Base-by-base conservation (phyloP, 92 coral and sea anemone genomes). In the Heliopora coerulea region DNA sequence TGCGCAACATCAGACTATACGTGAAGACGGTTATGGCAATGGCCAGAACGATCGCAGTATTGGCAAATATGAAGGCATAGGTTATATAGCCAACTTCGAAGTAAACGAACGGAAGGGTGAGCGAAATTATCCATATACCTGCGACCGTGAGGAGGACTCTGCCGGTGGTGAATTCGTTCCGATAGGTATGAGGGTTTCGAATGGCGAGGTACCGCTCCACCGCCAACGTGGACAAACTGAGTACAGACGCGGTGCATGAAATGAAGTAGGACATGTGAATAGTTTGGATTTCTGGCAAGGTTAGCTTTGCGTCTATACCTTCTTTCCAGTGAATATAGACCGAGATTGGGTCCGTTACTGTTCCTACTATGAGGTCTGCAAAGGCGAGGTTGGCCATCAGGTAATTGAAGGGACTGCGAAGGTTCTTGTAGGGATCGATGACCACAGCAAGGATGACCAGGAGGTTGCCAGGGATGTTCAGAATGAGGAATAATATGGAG, bases 191-290 rank as follows among this genome's bases (percentile, higher is more conserved):
- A 0, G 97, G 99, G 34, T 83, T 76, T 8, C 88, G 79, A 58
- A 95, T 88, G 0, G 95, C 99, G 31, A 88, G 78, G 66, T 81
- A 95, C 28, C 99, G 78, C 57, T 95, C 99, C 23, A 88, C 44
- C 11, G 96, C 89, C 40, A 95, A 82, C 18, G 99, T 87, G 21
- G 95, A 89, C 1, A 95, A 85, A 32, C 99, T 95, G 27, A 95
- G 73, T 13, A 95, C 84, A 3, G 96, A 90, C 46, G 95, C 96
- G 15, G 95, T 85, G 54, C 89, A 78, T 0, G 95, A 72, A 34
- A 86, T 73, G 73, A 90, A 95, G 73, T 83, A 89, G 3, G 84
- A 60, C 66, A 95, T 59, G 30, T 87, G 89, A 27, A 90, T 8
- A n/a, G 33, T 33, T 1, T 49, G 26, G 18, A 70, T 54, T 26